Percentiles rank a stretch among this genome's conserved stretches.
Conservation (phyloP, 2,888 invertebrate species). For the Seira sanloemensis region DNA sequence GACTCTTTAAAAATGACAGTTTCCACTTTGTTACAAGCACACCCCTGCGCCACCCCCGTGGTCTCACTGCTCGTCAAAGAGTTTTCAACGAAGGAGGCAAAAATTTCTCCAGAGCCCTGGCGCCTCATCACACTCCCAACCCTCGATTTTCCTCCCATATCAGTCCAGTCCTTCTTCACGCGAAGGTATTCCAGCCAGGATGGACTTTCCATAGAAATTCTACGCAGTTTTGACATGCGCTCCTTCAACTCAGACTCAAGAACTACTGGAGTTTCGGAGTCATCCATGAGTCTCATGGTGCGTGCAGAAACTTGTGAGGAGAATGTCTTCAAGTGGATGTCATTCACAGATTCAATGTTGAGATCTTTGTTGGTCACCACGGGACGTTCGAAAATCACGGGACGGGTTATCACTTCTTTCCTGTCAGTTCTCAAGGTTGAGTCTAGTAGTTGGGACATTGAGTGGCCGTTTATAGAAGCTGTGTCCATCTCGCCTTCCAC, state of each 20-base stretch:
- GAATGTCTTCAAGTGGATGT: constrained; percentile 35
- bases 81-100: constrained; percentile 31
- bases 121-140: constrained; percentile 40
- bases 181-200: constrained; percentile 67
- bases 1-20: constrained; percentile 38
- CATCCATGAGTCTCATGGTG: constrained; percentile 8
- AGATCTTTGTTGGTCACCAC: constrained; percentile 25
- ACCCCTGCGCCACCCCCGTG: constrained; percentile 43
- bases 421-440: background rate
- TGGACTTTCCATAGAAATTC: constrained; percentile 25
- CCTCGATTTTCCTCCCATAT: constrained; percentile 18
- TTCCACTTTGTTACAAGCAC: constrained; percentile 55
- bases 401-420: constrained; percentile 38
- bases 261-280: background rate
- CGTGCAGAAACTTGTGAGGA: background rate
- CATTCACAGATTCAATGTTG: constrained; percentile 38
- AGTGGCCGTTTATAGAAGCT: constrained; percentile 26
- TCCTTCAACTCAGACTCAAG: background rate
- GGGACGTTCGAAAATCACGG: constrained; percentile 50
- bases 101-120: constrained; percentile 24
- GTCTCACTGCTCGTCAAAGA: background rate
- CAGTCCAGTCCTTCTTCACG: constrained; percentile 41
- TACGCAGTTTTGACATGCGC: constrained; percentile 4
- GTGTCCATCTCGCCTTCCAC: constrained; percentile 32
- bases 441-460: constrained; percentile 2